Evolutionary conservation across 2,113 vertebrate genomes (phyloP).

Genomic region (Ellobius talpinus): DNA sequence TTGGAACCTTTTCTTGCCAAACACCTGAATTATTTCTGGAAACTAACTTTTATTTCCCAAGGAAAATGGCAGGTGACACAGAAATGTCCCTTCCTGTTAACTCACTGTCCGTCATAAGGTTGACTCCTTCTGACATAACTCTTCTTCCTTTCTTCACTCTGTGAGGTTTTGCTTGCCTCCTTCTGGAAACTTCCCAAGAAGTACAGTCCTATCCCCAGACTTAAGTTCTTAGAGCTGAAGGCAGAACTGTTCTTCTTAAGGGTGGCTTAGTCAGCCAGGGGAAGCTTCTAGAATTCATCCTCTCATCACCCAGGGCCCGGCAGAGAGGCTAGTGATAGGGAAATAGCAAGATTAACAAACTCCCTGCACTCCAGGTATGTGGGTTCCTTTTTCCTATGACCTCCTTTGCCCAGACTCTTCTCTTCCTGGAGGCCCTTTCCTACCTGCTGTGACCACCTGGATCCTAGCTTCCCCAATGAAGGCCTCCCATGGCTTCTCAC

Average conservation of each 20-base stretch:
- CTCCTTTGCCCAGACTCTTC: neutral
- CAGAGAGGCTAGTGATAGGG: neutral
- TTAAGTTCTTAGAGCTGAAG: neutral
- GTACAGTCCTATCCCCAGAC: neutral
- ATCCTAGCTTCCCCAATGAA: neutral
- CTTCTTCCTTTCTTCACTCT: constrained; percentile 21
- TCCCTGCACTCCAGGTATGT: too few relatives aligned
- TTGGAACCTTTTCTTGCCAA: constrained; percentile 60
- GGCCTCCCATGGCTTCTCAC: neutral
- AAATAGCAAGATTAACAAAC: neutral
- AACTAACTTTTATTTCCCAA: constrained; percentile 64
- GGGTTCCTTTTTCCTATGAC: neutral
- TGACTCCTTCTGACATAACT: neutral
- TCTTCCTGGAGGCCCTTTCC: neutral
- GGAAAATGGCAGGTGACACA: constrained; percentile 73
- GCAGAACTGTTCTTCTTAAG: neutral
- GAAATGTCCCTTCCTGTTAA: constrained; percentile 66
- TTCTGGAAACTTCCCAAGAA: constrained; percentile 48
- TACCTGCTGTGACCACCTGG: neutral
- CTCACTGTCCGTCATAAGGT: neutral
- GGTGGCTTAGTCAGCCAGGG: neutral
- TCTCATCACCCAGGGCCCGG: neutral
- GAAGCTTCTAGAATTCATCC: neutral
- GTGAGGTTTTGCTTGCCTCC: neutral
- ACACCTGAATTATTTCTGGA: constrained; percentile 69